phyloP scores from a whole-genome alignment of 2,888 invertebrate genomes.

The Caenorhabditis parvicauda region DNA sequence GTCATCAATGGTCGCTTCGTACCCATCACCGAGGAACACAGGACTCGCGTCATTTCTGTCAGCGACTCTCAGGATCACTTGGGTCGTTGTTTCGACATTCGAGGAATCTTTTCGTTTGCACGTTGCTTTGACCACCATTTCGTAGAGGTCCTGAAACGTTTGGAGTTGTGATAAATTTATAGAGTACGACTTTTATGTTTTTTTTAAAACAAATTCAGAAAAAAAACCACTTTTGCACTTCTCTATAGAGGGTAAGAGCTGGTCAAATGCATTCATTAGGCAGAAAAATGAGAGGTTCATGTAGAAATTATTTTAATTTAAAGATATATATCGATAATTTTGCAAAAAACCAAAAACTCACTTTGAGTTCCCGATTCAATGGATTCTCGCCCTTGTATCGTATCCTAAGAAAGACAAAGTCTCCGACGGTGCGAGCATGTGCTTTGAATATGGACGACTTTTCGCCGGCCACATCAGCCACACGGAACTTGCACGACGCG shows the following conservation, averaged over 20 bases:
- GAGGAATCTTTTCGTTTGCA: conserved; percentile 67
- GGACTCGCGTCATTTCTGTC: conserved; percentile 79
- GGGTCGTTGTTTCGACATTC: conserved; percentile 56
- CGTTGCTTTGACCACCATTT: conserved; percentile 71
- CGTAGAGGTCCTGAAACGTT: conserved; percentile 39
- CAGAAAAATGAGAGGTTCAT: too few relatives aligned
- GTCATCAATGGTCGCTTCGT: conserved; percentile 67
- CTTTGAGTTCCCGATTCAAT: conserved; percentile 85
- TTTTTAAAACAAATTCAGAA: too few relatives aligned
- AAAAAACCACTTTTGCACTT: too few relatives aligned
- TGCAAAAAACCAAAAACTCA: conserved; percentile 63
- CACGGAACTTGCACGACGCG: conserved; percentile 75
- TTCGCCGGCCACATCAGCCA: conserved; percentile 67
- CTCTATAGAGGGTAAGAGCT: too few relatives aligned
- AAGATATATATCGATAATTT: background rate
- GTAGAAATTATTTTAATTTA: too few relatives aligned
- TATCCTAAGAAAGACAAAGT: conserved; percentile 87
- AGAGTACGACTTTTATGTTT: background rate
- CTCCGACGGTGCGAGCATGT: conserved; percentile 72
- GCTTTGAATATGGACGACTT: conserved; percentile 45
- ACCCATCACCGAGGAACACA: conserved; percentile 81
- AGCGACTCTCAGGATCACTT: conserved; percentile 56
- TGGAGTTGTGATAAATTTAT: background rate
- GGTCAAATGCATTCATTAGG: too few relatives aligned
- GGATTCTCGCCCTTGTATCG: conserved; percentile 85